Evolutionary conservation across 2,113 vertebrate species (phyloP), one percentile per base, ranked within the genome.

Genomic region (Plecturocebus donacophilus): DNA sequence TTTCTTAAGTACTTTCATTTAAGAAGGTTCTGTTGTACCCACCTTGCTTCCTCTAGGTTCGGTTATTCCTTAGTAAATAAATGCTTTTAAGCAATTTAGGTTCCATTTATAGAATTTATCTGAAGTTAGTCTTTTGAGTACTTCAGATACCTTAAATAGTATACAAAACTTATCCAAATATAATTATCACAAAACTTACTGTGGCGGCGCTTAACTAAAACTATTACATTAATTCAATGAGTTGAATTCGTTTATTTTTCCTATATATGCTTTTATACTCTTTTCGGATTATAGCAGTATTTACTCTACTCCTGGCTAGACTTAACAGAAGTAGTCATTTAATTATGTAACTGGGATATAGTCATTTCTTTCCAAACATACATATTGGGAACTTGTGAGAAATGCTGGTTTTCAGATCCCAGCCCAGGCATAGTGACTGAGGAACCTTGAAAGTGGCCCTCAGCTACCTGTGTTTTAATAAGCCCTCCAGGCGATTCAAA

Each of bases 1-100:
- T 95, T 95, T 95, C 35, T 73, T 40, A 88, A 91, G 52, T 58
- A 45, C 88, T 70, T 76, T 83, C 54, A 66, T 82, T 79, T 96
- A 79, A 11, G 58, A 64, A 64, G 61, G 27, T 64, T 6, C 61
- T 64, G 12, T 30, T 32, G 61, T 32, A 64, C 61, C 61, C 61
- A 64, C 61, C 5, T 64, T 64, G 61, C 27, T 32, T 64, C 61
- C 27, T 64, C 27, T 64, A 30, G 61, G 12, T 32, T 64, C 11
- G 30, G 61, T 64, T 64, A 64, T 64, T 64, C 61, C 61, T 64
- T 64, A 64, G 30, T 32, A 64, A 30, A 64, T 64, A 64, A 64
- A 32, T 32, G 61, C 61, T 30, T 32, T 45, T 91, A 75, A 75
- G 9, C n/a, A 79, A 30, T 27, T 90, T 86, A 38, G 42, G 66